Evolutionary conservation across 30 jellyfish, hydroid and myxozoan genomes (phyloP).

Genomic region (Pseudorhiza aurosa): DNA sequence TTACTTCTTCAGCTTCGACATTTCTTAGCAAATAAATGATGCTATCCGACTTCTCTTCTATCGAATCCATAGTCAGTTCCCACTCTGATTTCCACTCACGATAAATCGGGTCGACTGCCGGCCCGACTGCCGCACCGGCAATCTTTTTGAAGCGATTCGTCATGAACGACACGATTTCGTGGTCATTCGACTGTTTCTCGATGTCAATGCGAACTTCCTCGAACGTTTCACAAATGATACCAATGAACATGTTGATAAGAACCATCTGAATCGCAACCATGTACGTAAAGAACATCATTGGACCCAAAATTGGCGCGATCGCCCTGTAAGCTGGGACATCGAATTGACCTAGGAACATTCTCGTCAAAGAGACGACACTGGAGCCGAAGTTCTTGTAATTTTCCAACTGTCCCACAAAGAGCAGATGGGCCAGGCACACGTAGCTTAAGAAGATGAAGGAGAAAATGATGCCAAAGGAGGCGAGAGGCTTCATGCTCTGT

Average conservation of each 20-base stretch:
- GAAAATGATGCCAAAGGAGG: conserved; percentile 83
- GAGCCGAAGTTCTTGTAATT: conserved; percentile 57
- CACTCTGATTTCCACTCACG: conserved; percentile 95
- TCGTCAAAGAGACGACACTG: conserved; percentile 74
- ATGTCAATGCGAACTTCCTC: conserved; percentile 78
- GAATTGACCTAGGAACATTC: conserved; percentile 92
- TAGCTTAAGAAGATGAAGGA: conserved; percentile 80
- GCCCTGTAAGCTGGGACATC: conserved; percentile 63
- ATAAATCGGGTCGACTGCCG: conserved; percentile 83
- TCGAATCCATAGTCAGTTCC: conserved; percentile 81
- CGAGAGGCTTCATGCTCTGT: conserved; percentile 77
- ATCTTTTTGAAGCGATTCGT: conserved; percentile 78
- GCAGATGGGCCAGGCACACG: conserved; percentile 76
- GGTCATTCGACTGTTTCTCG: conserved; percentile 81
- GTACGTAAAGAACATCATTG: conserved; percentile 83
- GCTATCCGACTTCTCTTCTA: conserved; percentile 77
- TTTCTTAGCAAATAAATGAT: conserved; percentile 68
- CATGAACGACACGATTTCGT: conserved; percentile 82
- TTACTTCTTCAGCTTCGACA: conserved; percentile 81
- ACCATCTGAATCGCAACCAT: conserved; percentile 90
- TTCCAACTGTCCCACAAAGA: conserved; percentile 75
- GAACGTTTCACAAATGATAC: conserved; percentile 95
- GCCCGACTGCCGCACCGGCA: conserved; percentile 79
- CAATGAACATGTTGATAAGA: conserved; percentile 87
- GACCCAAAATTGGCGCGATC: conserved; percentile 87